A percentile compares a stretch with the other conserved stretches of the same genome.
phyloP scores from a whole-genome alignment of 2,113 vertebrate genomes.

The Phocoena sinus region DNA sequence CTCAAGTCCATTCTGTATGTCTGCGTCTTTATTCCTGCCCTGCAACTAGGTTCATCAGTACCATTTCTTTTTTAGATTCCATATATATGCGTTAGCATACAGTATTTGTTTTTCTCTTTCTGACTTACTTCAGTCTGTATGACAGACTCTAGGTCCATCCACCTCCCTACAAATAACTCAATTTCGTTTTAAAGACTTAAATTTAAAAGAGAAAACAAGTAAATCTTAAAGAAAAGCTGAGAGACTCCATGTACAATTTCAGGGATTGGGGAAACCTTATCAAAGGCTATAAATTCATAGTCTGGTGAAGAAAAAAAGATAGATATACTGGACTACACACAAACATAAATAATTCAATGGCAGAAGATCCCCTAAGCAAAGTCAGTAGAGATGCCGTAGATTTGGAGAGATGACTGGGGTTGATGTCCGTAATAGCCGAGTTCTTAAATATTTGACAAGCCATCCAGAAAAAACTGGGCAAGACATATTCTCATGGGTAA shows the following conservation, averaged over 20 bases:
- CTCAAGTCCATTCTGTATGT: too few species aligned
- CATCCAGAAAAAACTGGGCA: background rate
- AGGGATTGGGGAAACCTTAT: background rate
- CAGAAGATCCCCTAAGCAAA: background rate
- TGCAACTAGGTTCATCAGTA: too few species aligned
- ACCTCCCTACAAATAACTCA: too few species aligned
- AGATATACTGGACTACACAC: background rate
- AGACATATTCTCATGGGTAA: background rate
- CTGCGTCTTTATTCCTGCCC: too few species aligned
- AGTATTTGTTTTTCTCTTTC: too few species aligned
- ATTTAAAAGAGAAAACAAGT: background rate
- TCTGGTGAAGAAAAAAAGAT: background rate
- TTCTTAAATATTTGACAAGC: slow-evolving; percentile 13
- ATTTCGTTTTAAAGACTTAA: background rate
- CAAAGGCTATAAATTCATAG: background rate
- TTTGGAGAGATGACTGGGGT: background rate
- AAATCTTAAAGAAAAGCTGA: slow-evolving; percentile 25
- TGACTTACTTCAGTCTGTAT: too few species aligned
- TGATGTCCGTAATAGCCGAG: background rate
- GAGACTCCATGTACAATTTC: background rate
- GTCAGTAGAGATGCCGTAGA: background rate
- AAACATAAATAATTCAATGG: background rate
- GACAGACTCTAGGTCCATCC: too few species aligned
- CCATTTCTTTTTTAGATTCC: too few species aligned
- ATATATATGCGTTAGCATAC: too few species aligned